Evolutionary conservation across 1,140 invertebrate genomes (phyloP).

Genomic region (Mactra quadrangularis): DNA sequence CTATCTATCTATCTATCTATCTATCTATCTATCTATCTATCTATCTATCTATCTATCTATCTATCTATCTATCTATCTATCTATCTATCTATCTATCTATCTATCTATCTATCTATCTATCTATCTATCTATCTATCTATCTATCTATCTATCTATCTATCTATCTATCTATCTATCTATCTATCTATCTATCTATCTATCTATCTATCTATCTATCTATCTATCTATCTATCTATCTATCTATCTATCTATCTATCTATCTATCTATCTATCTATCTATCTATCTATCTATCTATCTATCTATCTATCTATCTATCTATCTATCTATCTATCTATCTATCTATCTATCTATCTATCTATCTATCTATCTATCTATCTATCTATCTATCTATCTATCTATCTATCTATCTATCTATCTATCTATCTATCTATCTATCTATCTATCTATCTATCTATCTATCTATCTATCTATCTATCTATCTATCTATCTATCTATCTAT

Average conservation of each 20-base stretch:
- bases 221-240: constrained; percentile 3
- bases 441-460: constrained; percentile 3
- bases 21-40: constrained; percentile 3
- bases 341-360: constrained; percentile 3
- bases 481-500: constrained; percentile 3
- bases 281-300: constrained; percentile 3
- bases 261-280: constrained; percentile 3
- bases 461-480: constrained; percentile 3
- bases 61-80: constrained; percentile 3
- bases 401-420: constrained; percentile 3
- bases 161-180: constrained; percentile 3
- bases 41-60: constrained; percentile 3
- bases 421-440: constrained; percentile 3
- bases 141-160: constrained; percentile 3
- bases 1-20: constrained; percentile 3
- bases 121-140: constrained; percentile 3
- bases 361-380: constrained; percentile 3
- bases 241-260: constrained; percentile 3
- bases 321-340: constrained; percentile 3
- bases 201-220: constrained; percentile 3
- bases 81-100: constrained; percentile 3
- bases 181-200: constrained; percentile 3
- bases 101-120: constrained; percentile 3
- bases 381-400: constrained; percentile 3
- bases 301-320: constrained; percentile 3